Evolutionary conservation across 37 sponge, comb jelly and placozoan species (phyloP), one percentile per base, ranked within the genome.

Genomic region (Geodia barretti): DNA sequence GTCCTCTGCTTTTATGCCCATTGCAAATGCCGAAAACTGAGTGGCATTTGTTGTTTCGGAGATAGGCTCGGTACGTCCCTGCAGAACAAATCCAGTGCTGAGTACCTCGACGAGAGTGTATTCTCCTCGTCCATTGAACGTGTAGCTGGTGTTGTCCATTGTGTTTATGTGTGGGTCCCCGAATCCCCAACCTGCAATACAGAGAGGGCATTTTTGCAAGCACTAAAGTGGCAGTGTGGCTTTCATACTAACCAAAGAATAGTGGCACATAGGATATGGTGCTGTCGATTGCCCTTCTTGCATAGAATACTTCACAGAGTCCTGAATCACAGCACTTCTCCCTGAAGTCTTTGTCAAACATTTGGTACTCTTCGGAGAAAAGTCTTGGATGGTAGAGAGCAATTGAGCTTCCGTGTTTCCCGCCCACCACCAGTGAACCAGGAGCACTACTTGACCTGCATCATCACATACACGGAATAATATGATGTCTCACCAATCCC

Each of bases 101-200:
- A 65, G 36, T 7, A 17, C 20, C 39, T 38, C 58, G n/a, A 17
- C 39, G 1, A 84, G 43, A 11, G 37, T 74, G 71, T 86, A 94
- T 63, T 83, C 88, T 26, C 94, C 94, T 39, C 68, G 30, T 1
- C 94, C 94, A 83, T 93, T 93, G 81, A 93, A 93, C 14, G 94
- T 93, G 40, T 93, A 93, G 42, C 1, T 31, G 0, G 39, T 5
- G 24, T 75, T 83, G 72, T 93, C 94, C 47, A 89, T 62, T 17
- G 94, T 88, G 9, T 63, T 86, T 17, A 93, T 35, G 72, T 93
- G 94, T 32, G 94, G 94, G 47, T 93, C 94, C 1, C 94, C 94
- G 64, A 61, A 90, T 5, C 41, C 70, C 87, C 87, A 93, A 7
- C 72, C 90, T 86, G 47, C 4, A 24, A 32, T 20, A 42, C 28